These are phyloP conservation scores for Hippoglossus hippoglossus DNA, from an alignment of 2,797 vertebrate species.

Conservation along the genomic window DNA sequence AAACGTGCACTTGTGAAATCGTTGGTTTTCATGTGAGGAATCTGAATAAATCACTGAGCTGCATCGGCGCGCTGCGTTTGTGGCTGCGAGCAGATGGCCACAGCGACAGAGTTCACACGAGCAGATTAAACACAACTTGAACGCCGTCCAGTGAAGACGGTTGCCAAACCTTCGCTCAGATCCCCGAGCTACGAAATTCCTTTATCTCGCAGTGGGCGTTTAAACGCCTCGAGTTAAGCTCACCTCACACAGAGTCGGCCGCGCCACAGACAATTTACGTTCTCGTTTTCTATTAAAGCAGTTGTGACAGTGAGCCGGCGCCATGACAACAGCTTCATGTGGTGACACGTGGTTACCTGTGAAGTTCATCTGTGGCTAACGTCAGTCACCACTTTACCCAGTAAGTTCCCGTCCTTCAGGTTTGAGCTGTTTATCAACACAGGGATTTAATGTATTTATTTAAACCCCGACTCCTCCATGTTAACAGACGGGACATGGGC, in stretches of 20 bases:
- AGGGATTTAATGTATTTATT: too few species aligned
- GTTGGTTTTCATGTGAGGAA: conserved; percentile 33
- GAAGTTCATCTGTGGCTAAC: too few species aligned
- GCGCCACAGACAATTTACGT: conserved; percentile 23
- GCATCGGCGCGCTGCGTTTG: conserved; percentile 18
- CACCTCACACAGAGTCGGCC: neutral
- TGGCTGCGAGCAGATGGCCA: conserved; percentile 58
- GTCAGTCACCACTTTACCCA: too few species aligned
- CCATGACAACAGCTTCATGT: too few species aligned
- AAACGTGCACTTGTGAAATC: conserved; percentile 25
- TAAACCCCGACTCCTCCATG: too few species aligned
- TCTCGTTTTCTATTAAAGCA: too few species aligned
- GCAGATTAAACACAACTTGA: conserved; percentile 60
- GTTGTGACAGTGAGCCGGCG: too few species aligned
- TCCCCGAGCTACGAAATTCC: conserved; percentile 17
- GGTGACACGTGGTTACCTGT: too few species aligned
- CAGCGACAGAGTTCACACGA: conserved; percentile 49
- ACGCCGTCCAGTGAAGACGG: conserved; percentile 46
- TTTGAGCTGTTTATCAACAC: too few species aligned
- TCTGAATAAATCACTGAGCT: conserved; percentile 16
- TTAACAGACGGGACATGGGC: too few species aligned
- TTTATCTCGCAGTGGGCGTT: conserved; percentile 52
- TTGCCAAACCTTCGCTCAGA: conserved; percentile 52
- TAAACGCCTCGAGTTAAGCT: conserved; percentile 43
- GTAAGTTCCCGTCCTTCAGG: too few species aligned